Evolutionary conservation across 2,888 invertebrate genomes (phyloP).

Genomic region (Meloe dianella): DNA sequence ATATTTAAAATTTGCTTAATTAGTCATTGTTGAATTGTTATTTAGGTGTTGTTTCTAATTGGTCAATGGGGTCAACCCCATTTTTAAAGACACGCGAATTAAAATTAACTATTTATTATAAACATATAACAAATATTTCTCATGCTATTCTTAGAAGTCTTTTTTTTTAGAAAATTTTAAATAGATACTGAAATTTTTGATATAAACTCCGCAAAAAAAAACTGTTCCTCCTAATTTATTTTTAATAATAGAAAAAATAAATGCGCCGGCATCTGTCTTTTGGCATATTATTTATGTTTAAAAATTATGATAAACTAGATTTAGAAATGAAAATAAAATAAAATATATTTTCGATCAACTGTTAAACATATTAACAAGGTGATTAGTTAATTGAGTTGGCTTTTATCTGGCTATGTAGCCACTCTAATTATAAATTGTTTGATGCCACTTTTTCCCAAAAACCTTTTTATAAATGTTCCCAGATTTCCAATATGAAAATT

Average conservation of each 20-base stretch:
- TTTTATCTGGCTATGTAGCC: background rate
- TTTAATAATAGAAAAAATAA: background rate
- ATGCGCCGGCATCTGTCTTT: background rate
- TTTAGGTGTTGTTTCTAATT: too few species aligned
- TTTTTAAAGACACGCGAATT: background rate
- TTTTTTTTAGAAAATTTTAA: background rate
- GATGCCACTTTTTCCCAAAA: background rate
- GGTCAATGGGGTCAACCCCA: too few species aligned
- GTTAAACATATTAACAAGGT: background rate
- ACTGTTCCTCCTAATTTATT: background rate
- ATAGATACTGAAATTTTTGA: background rate
- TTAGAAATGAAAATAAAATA: background rate
- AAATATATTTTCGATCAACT: background rate
- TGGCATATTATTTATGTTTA: background rate
- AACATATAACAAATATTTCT: background rate
- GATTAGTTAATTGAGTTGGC: slow-evolving; percentile 6
- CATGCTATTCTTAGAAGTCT: background rate
- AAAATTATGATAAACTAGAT: background rate
- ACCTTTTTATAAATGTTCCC: background rate
- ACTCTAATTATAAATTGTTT: background rate
- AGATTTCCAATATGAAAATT: background rate
- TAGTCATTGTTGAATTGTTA: too few species aligned
- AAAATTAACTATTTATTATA: background rate
- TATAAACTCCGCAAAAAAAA: background rate
- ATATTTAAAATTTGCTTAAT: too few species aligned